Conservation (phyloP, 2,113 vertebrate genomes). For the Myrmecophaga tridactyla region DNA sequence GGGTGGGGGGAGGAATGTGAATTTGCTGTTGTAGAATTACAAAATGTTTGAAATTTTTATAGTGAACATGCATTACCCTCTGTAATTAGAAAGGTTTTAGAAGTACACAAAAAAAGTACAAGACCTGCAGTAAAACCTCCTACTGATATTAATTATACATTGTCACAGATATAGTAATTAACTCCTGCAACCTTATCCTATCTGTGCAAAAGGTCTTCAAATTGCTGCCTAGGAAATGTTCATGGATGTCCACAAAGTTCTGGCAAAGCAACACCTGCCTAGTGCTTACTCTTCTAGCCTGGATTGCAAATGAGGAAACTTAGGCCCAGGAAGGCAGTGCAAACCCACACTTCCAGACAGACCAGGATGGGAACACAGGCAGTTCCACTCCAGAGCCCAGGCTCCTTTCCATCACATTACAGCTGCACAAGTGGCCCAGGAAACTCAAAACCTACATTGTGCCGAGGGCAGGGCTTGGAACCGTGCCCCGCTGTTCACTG, state of each 20-base stretch:
- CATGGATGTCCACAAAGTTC: no score
- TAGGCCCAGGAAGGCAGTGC: neutral
- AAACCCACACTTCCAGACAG: no score
- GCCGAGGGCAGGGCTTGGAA: neutral
- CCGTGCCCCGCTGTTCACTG: rapidly evolving
- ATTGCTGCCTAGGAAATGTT: no score
- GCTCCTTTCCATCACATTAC: neutral
- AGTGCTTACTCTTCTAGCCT: neutral
- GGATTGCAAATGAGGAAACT: no score
- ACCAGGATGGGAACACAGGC: rapidly evolving
- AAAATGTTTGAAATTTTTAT: neutral
- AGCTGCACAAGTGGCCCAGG: neutral
- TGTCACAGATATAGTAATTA: neutral
- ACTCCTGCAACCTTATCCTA: neutral
- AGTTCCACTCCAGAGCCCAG: neutral
- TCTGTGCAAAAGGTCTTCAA: neutral
- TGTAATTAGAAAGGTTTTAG: neutral
- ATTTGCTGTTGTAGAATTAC: neutral
- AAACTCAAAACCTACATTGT: neutral
- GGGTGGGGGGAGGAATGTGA: no score
- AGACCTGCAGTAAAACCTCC: neutral
- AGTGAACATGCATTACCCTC: neutral
- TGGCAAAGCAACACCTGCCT: neutral
- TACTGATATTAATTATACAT: rapidly evolving
- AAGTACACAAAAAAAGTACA: neutral